A percentile compares a stretch with the other conserved stretches of the same genome.
phyloP scores from a whole-genome alignment of 2,113 vertebrate species.

The Epinephelus cyanopodus region DNA sequence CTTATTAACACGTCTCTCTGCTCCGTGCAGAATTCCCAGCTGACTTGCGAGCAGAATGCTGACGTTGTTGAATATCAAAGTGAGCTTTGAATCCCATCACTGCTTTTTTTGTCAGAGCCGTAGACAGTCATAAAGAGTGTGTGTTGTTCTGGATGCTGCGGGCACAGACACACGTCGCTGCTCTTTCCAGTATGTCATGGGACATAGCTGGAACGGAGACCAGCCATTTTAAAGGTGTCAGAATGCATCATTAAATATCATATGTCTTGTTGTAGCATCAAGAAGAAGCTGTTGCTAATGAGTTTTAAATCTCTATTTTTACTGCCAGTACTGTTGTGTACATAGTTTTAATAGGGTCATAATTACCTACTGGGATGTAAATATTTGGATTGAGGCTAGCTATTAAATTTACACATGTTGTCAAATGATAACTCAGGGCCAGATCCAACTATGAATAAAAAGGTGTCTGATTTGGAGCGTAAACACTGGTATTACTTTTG shows the following conservation, averaged over 20 bases:
- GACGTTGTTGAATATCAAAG: constrained; percentile 49
- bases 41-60: constrained; percentile 10
- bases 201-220: constrained; percentile 17
- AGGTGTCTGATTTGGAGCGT: neutral
- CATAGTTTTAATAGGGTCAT: neutral
- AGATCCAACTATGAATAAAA: constrained; percentile 11
- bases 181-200: constrained; percentile 42
- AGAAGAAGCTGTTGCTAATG: neutral
- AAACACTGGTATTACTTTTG: neutral
- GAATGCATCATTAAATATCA: constrained; percentile 21
- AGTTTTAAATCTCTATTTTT: constrained; percentile 4
- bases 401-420: neutral
- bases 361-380: neutral
- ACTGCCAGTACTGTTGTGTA: neutral
- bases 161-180: constrained; percentile 18
- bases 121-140: constrained; percentile 4
- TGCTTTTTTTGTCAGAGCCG: constrained; percentile 14
- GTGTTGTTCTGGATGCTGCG: constrained; percentile 32
- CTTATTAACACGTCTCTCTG: constrained; percentile 52
- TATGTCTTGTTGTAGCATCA: constrained; percentile 20
- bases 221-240: constrained; percentile 24
- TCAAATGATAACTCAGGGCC: neutral
- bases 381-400: neutral
- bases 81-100: constrained; percentile 48
- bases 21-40: constrained; percentile 43